These are phyloP conservation scores for Margaritifera margaritifera DNA, from an alignment of 2,888 invertebrate genomes.

Conservation along the genomic window DNA sequence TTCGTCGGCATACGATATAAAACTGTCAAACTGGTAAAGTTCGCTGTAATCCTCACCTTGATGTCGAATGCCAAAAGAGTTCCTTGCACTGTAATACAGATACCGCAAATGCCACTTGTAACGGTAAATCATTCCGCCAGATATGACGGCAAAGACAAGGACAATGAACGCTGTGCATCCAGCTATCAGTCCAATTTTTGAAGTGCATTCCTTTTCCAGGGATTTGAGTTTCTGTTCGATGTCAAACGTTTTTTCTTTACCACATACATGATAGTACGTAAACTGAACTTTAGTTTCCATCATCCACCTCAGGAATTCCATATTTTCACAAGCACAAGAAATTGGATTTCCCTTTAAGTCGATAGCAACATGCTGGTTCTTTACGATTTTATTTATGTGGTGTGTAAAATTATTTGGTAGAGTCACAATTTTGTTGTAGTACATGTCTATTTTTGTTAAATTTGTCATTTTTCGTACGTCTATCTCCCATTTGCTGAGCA, in stretches of 20 bases:
- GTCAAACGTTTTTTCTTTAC: neutral
- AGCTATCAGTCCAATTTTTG: constrained; percentile 11
- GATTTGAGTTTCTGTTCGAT: neutral
- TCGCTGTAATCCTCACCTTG: constrained; percentile 5
- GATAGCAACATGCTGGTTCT: constrained; percentile 1
- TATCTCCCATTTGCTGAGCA: constrained; percentile 15
- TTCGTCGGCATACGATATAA: no score
- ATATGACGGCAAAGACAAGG: constrained; percentile 8
- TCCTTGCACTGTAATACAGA: no score
- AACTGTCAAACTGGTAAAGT: no score
- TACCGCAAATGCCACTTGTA: no score
- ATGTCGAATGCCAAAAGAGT: constrained; percentile 2
- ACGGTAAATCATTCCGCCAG: neutral
- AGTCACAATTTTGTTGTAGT: constrained; percentile 14
- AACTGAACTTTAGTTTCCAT: constrained; percentile 14
- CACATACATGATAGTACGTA: neutral
- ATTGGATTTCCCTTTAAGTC: constrained; percentile 17
- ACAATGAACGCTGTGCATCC: constrained; percentile 3
- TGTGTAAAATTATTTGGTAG: constrained; percentile 1
- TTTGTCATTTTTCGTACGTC: constrained; percentile 13
- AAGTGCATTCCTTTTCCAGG: constrained; percentile 16
- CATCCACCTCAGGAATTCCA: constrained; percentile 26
- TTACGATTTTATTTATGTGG: neutral
- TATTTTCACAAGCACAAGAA: constrained; percentile 20
- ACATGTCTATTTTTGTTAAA: constrained; percentile 18